Conservation (phyloP, 1,140 invertebrate species). For the Hylaeus anthracinus region DNA sequence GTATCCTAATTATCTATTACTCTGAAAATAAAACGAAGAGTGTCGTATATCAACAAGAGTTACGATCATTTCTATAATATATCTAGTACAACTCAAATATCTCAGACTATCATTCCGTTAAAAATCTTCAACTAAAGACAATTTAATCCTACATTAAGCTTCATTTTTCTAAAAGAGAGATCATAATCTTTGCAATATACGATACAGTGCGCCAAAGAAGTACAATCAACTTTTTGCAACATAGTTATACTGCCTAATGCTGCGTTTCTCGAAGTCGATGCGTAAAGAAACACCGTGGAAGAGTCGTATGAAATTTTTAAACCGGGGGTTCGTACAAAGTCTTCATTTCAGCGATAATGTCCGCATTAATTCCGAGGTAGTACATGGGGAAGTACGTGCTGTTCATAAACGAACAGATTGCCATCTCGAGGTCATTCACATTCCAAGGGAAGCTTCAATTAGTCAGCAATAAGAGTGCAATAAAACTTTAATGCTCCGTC, state of each 20-base stretch:
- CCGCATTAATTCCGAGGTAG: slow-evolving; percentile 13
- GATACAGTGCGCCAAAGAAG: not conserved
- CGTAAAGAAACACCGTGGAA: not conserved
- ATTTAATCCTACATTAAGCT: not conserved
- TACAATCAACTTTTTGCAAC: not conserved
- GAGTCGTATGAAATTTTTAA: slow-evolving; percentile 7
- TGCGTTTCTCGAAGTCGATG: not conserved
- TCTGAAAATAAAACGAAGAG: too few relatives aligned
- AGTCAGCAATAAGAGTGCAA: slow-evolving; percentile 27
- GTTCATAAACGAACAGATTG: slow-evolving; percentile 32
- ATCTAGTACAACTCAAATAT: too few relatives aligned
- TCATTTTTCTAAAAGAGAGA: too few relatives aligned
- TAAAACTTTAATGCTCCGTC: slow-evolving; percentile 25
- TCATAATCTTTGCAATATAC: not conserved
- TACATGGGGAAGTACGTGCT: slow-evolving; percentile 1
- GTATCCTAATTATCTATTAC: too few relatives aligned
- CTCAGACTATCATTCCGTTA: too few relatives aligned
- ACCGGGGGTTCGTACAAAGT: not conserved
- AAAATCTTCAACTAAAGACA: not conserved
- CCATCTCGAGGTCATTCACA: slow-evolving; percentile 22
- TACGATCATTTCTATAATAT: too few relatives aligned
- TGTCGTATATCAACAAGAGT: too few relatives aligned
- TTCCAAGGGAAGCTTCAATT: slow-evolving; percentile 28
- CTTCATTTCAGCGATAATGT: slow-evolving; percentile 28
- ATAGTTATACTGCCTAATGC: not conserved